Evolutionary conservation across 2,888 invertebrate species (phyloP).

Genomic region (Caenorhabditis sulstoni): DNA sequence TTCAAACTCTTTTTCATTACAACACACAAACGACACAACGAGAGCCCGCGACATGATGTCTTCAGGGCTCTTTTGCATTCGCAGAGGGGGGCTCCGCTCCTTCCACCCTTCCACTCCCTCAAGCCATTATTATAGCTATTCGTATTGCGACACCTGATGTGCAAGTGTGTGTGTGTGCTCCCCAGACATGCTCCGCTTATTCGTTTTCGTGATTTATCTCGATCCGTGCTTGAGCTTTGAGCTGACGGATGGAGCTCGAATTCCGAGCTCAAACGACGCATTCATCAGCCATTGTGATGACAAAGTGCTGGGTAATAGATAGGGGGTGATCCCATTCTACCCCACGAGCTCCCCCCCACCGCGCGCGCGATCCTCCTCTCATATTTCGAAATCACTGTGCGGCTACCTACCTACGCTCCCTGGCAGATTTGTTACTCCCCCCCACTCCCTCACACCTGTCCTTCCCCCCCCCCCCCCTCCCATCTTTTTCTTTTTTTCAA

Average conservation of each 20-base stretch:
- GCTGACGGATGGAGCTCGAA: no score
- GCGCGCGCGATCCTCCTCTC: no score
- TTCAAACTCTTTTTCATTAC: constrained; percentile 41
- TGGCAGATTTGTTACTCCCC: constrained; percentile 13
- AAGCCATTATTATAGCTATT: neutral
- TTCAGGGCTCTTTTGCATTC: constrained; percentile 17
- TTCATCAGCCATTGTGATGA: no score
- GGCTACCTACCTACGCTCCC: neutral
- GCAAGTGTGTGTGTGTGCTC: neutral
- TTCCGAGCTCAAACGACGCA: no score
- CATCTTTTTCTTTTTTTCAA: constrained; percentile 5
- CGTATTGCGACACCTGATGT: neutral
- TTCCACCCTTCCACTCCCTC: neutral
- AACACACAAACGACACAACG: neutral
- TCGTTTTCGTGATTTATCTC: neutral
- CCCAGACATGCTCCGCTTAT: neutral
- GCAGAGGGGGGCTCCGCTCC: neutral
- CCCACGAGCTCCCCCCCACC: no score
- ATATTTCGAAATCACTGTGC: constrained; percentile 4
- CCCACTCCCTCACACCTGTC: constrained; percentile 17
- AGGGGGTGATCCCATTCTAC: no score
- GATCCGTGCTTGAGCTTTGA: neutral
- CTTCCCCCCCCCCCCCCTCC: neutral
- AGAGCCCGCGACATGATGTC: constrained; percentile 13
- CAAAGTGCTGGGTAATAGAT: no score